Evolutionary conservation across 2,888 invertebrate genomes (phyloP), one percentile per base, ranked within the genome.

Genomic region (Limnephilus lunatus): DNA sequence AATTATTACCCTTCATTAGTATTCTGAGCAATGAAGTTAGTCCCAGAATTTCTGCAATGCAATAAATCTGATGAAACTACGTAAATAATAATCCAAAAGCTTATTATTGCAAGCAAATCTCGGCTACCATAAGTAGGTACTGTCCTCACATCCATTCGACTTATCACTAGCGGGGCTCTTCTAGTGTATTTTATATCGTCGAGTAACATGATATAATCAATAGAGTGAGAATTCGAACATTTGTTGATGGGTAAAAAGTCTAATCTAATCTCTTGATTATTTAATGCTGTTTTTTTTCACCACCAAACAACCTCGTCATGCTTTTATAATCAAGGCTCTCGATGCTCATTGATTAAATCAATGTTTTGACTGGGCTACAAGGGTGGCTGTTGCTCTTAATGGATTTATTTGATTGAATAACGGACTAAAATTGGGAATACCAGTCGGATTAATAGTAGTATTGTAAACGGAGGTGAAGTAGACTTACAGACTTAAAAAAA

Each of bases 261-360:
- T 68, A 48, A 44, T 25, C 44, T n/a, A 48, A 48, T 14, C 48
- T 25, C 12, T 1, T 86, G 86, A 86, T 86, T 86, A 86, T 86
- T n/a, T n/a, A 44, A 44, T 44, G 86, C 86, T 48, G 31, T 86
- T 86, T 86, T 85, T 85, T 86, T 86, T 44, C 86, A n/a, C n/a
- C 19, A 12, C 85, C 53, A 68, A 90, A 85, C 68, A 15, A 85
- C 90, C 80, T 35, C 68, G 81, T 90, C 90, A 90, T 68, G 85
- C 30, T 68, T 90, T 90, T 90, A 90, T 90, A 90, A 90, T 90
- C 90, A 90, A 85, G 4, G 85, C 81, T 53, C 19, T 85, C 53
- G 85, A n/a, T 68, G 68, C 90, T 90, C 90, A 90, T 85, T 85
- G 85, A 68, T 90, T 85, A 39, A 86, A 90, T 85, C 90, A 85